These are phyloP conservation scores for Mamestra brassicae DNA, from an alignment of 2,888 invertebrate genomes.

Conservation along the genomic window DNA sequence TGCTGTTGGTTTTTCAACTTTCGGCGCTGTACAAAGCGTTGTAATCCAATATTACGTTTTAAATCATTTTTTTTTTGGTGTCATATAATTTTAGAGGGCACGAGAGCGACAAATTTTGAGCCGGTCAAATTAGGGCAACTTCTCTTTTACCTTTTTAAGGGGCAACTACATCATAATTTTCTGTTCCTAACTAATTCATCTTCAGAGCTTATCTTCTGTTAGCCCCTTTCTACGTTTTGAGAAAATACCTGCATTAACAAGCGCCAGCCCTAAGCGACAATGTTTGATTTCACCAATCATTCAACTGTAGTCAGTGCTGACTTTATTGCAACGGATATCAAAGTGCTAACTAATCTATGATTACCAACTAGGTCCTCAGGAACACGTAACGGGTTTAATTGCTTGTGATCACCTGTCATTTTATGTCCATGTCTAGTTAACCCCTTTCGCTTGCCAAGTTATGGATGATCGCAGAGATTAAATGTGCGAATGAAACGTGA, in stretches of 20 bases:
- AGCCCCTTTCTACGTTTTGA: neutral
- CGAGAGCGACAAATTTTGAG: neutral
- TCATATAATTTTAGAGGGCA: neutral
- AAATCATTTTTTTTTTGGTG: neutral
- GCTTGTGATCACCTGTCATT: conserved; percentile 29
- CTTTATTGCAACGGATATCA: conserved; percentile 41
- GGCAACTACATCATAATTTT: neutral
- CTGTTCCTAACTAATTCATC: neutral
- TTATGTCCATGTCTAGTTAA: conserved; percentile 23
- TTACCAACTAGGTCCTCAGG: conserved; percentile 12
- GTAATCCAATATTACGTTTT: neutral
- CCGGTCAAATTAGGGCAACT: neutral
- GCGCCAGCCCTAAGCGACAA: neutral
- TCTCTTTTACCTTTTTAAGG: neutral
- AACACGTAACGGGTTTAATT: conserved; percentile 36
- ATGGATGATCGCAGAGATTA: conserved; percentile 26
- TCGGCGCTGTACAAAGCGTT: neutral
- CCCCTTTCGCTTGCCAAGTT: conserved; percentile 12
- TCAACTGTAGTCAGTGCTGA: conserved; percentile 21
- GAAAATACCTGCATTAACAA: neutral
- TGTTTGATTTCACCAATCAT: conserved; percentile 35
- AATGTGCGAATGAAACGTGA: conserved; percentile 6
- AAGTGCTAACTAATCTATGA: conserved; percentile 44
- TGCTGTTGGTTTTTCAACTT: neutral
- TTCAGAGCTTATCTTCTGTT: neutral